phyloP scores from a whole-genome alignment of 2,113 vertebrate genomes.

The Callocephalon fimbriatum region DNA sequence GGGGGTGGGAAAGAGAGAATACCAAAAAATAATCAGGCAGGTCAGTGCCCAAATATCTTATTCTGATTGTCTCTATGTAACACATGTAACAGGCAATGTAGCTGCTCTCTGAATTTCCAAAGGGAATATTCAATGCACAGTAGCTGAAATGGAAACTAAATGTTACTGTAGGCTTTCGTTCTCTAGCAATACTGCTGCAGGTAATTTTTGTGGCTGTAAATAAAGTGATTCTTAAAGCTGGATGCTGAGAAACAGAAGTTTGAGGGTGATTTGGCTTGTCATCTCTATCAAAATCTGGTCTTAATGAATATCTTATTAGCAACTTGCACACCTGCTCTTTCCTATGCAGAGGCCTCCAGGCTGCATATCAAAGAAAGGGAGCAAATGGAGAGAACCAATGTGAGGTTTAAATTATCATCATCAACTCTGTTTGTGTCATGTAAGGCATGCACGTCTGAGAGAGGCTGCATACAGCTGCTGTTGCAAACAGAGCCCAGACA shows the following conservation, averaged over 20 bases:
- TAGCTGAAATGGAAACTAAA: slow-evolving; percentile 11
- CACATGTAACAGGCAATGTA: not conserved
- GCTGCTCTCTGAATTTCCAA: not conserved
- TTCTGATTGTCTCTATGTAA: slow-evolving; percentile 16
- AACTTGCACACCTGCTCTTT: not conserved
- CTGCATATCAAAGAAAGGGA: not conserved
- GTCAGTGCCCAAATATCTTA: not conserved
- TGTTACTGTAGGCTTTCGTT: not conserved
- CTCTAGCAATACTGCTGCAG: slow-evolving; percentile 13
- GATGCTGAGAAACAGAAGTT: slow-evolving; percentile 30
- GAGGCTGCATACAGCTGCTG: not conserved
- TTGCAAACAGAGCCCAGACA: not conserved
- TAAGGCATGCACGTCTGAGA: not conserved
- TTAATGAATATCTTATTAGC: not conserved
- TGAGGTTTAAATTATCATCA: not conserved
- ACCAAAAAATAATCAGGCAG: not conserved
- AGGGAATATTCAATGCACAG: not conserved
- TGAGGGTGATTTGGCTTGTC: not conserved
- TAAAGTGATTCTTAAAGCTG: slow-evolving; percentile 44
- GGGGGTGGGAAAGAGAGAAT: not conserved
- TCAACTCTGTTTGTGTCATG: not conserved
- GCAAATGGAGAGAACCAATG: not conserved
- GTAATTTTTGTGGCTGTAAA: slow-evolving; percentile 59
- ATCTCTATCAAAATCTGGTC: not conserved
- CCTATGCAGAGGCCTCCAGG: not conserved